Conservation (phyloP, 2,113 vertebrate genomes). For the Solea solea region DNA sequence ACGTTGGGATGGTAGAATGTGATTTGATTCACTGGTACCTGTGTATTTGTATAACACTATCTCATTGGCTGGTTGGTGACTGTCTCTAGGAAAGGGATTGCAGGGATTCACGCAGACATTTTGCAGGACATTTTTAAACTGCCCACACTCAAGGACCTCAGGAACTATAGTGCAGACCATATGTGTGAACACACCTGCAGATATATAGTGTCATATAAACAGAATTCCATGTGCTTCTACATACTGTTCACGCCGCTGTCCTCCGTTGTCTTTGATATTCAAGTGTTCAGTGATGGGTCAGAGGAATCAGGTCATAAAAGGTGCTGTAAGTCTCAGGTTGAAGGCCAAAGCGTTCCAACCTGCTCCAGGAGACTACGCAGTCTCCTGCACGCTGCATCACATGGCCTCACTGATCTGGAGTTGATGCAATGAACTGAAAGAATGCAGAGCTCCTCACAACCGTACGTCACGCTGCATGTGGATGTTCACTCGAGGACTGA, state of each 20-base stretch:
- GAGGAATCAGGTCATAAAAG: background rate
- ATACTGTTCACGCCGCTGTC: background rate
- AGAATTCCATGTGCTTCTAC: slow-evolving; percentile 1
- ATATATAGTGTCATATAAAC: background rate
- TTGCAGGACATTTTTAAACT: background rate
- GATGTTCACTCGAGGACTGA: too few relatives aligned
- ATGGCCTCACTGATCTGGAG: background rate
- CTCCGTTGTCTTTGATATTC: background rate
- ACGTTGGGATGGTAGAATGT: too few relatives aligned
- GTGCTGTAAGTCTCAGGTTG: background rate
- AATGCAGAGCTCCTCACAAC: too few relatives aligned
- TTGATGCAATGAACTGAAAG: background rate
- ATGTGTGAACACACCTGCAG: background rate
- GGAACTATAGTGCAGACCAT: background rate
- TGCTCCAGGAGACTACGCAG: background rate
- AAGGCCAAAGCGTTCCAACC: background rate
- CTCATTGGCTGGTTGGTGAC: too few relatives aligned
- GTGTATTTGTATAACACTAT: too few relatives aligned
- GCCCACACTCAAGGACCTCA: background rate
- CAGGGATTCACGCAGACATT: background rate
- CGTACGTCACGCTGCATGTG: background rate
- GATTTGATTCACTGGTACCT: too few relatives aligned
- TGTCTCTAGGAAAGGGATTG: too few relatives aligned
- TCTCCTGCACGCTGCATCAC: background rate
- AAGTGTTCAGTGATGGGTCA: background rate